Evolutionary conservation across 2,113 vertebrate genomes (phyloP).

Genomic region (Ptychochromis oligacanthus): DNA sequence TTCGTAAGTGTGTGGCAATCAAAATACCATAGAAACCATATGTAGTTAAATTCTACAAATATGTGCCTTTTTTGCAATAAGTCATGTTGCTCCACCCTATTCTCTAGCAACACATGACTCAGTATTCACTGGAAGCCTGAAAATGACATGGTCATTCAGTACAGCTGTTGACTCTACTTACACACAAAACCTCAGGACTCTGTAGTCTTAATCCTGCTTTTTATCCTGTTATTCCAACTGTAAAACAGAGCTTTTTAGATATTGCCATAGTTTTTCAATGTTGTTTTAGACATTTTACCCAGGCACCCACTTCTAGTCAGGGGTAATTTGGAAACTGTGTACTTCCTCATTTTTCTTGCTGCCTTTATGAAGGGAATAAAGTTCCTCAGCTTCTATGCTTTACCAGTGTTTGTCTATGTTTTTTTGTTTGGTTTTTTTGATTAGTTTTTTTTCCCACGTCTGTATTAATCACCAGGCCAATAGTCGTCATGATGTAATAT

Average conservation of each 20-base stretch:
- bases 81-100: neutral
- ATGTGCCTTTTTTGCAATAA: neutral
- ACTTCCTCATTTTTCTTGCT: neutral
- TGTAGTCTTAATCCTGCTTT: neutral
- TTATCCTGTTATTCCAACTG: neutral
- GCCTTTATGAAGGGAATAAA: neutral
- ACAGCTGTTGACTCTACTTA: neutral
- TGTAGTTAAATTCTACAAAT: neutral
- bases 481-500: neutral
- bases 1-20: neutral
- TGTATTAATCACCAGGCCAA: neutral
- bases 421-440: neutral
- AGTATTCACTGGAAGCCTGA: constrained; percentile 35
- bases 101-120: constrained; percentile 47
- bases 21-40: neutral
- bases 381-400: neutral
- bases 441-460: neutral
- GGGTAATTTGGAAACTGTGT: neutral
- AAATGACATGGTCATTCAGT: neutral
- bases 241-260: neutral
- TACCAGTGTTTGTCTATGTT: no score
- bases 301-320: neutral
- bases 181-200: neutral
- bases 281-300: neutral
- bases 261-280: neutral